Evolutionary conservation across 2,797 vertebrate species (phyloP), one percentile per base, ranked within the genome.

Genomic region (Ibycter americanus): DNA sequence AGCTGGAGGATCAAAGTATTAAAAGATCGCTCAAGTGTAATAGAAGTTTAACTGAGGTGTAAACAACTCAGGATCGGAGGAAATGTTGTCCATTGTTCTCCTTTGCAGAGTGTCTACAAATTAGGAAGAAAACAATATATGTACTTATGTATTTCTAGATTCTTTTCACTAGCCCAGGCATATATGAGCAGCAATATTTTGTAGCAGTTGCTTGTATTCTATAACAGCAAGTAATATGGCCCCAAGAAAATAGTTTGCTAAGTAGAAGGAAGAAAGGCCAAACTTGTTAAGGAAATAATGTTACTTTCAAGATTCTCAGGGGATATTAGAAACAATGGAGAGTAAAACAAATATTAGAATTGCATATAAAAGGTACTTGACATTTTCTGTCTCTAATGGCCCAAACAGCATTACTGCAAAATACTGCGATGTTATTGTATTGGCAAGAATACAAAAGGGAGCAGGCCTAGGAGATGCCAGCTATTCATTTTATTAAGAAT

Each of bases 221-320:
- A 3, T 58, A 87, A 16, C n/a, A 68, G 49, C 58, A 76, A 87
- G 38, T 55, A 65, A 18, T 83, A 83, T 80, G 36, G 23, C 61
- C 44, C 52, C 49, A 91, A 91, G 92, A 95, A 97, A 97, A 85
- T 27, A 1, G 83, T 81, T 92, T 79, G 54, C 66, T 81, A 84
- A 59, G 61, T 79, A 79, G 54, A 76, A 92, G 94, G 93, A 97
- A 96, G 95, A 97, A 97, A 96, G 96, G 96, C 89, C 94, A 94
- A 93, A 92, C 87, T 97, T 97, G 95, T 96, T 93, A 96, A 95
- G 94, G 96, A 97, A 97, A 97, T 93, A 92, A 92, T 89, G 68
- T 82, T 96, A 73, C 93, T 96, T 93, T 86, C 93, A 91, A 96
- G 87, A 55, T 94, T 96, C 96, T 97, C 95, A 91, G 72, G 95